phyloP scores from a whole-genome alignment of 2,113 vertebrate species.

The Neolamprologus devosi region DNA sequence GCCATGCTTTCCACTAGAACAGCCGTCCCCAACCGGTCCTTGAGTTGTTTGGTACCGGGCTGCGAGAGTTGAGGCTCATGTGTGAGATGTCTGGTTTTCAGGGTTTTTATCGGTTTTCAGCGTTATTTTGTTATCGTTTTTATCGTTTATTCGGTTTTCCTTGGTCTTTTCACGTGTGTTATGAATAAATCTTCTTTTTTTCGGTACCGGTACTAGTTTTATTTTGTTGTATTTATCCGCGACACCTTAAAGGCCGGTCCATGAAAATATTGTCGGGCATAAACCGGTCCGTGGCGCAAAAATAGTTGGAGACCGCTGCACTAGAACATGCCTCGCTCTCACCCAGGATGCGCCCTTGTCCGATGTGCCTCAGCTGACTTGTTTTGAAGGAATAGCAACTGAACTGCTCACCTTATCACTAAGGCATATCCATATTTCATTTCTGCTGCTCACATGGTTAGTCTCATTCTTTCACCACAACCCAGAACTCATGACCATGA shows the following conservation, averaged over 20 bases:
- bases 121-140: no score
- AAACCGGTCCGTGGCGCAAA: rapidly evolving
- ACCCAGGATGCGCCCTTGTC: background rate
- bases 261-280: rapidly evolving
- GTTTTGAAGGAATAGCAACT: background rate
- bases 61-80: no score
- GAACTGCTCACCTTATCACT: background rate
- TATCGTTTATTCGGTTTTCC: no score
- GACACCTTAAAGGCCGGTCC: no score
- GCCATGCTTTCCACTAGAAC: background rate
- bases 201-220: rapidly evolving
- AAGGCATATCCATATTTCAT: background rate
- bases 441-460: background rate
- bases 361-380: background rate
- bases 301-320: no score
- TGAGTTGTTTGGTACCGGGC: no score
- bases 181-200: rapidly evolving
- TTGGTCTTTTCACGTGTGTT: no score
- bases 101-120: no score
- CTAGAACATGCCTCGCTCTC: background rate
- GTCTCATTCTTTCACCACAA: background rate
- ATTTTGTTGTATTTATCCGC: no score
- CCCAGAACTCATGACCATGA: background rate
- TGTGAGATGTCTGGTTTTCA: no score
- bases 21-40: rapidly evolving